Conservation (phyloP, 2,113 vertebrate species). For the Ia io region DNA sequence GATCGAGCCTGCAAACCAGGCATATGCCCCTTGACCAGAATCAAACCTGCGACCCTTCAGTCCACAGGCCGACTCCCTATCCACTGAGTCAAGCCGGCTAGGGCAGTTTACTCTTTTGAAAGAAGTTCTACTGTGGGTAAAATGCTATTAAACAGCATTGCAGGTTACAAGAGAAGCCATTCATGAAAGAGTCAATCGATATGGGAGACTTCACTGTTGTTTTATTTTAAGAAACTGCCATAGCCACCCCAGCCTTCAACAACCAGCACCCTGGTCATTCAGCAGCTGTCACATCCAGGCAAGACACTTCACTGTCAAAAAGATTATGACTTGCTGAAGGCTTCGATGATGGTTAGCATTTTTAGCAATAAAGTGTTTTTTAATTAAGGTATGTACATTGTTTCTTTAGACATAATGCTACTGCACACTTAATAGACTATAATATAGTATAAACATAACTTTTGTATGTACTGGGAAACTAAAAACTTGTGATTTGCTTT, state of each 20-base stretch:
- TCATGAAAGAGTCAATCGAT: neutral
- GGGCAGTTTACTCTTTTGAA: too few species aligned
- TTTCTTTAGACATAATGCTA: neutral
- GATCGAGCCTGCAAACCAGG: too few species aligned
- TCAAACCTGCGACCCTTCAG: too few species aligned
- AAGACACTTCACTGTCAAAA: neutral
- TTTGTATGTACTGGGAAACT: neutral
- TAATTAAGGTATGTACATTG: neutral
- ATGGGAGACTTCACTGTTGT: neutral
- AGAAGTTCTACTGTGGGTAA: too few species aligned
- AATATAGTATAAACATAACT: neutral
- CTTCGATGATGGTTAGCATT: neutral
- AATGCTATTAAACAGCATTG: neutral
- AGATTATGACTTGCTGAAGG: neutral
- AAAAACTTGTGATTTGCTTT: neutral
- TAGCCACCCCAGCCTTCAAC: neutral
- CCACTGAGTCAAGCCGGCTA: too few species aligned
- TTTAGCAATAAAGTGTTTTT: neutral
- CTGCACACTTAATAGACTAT: neutral
- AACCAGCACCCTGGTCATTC: neutral
- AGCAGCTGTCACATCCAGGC: neutral
- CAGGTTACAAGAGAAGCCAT: neutral
- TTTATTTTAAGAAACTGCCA: neutral
- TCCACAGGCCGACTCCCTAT: too few species aligned
- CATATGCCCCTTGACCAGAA: too few species aligned